Base-by-base conservation (phyloP, 2,797 vertebrate species). In the Chrysolophus pictus region DNA sequence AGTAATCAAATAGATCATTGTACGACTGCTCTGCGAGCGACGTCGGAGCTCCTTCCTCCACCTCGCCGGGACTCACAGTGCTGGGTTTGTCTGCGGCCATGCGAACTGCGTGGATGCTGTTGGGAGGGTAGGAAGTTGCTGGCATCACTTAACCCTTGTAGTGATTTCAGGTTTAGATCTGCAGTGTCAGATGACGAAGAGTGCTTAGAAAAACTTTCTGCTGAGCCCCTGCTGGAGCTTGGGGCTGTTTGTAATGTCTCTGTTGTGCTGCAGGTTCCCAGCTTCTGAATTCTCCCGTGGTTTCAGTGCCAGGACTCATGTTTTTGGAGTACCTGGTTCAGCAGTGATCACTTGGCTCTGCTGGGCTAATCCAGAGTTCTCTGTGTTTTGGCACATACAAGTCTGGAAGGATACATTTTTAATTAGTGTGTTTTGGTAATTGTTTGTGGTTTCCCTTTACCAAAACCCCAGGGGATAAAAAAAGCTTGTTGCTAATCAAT, bases 1-100 rank as follows among this genome's bases (percentile, higher is more conserved):
- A 78, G 83, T 93, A 93, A 93, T 96, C 94, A 95, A 95, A 93
- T 88, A 96, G 94, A 95, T 94, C 95, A 95, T 96, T 93, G 96
- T 96, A 31, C 62, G 83, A 69, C 87, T 80, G 80, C 93, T 87
- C 91, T 63, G 87, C 94, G 8, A 96, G 92, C 15, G 75, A 71
- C 71, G 91, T 87, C n/a, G 81, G 75, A 81, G 92, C 92, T 88
- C 44, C 88, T 95, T 95, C 94, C 91, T 96, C 95, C 86, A 88
- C 83, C 90, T 92, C 92, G 0, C 67, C 53, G 87, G 71, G 75
- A 33, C 76, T 87, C 91, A 95, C 92, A 96, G 94, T 89, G 96
- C n/a, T 92, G 91, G 91, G 21, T 96, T 96, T 97, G 95, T 96
- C 93, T 81, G 3, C 60, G 72, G 75, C 88, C 92, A 37, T 74